Evolutionary conservation across 2,888 invertebrate species (phyloP).

Genomic region (Tyria jacobaeae): DNA sequence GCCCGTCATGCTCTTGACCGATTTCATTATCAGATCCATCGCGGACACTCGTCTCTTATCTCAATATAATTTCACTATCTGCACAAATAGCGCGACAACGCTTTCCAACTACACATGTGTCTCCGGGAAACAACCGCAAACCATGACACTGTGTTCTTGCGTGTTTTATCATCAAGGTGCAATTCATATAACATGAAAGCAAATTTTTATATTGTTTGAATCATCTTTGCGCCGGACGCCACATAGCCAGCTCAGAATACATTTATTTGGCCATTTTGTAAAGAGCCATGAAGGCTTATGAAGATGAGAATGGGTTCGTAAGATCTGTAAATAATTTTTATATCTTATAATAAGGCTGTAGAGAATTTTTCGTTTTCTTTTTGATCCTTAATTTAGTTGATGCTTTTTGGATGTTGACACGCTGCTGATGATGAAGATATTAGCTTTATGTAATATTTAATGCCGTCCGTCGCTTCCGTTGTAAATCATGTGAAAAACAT

Average conservation of each 20-base stretch:
- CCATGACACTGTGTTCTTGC: conserved; percentile 27
- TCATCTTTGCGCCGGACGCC: conserved; percentile 15
- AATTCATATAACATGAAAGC: conserved; percentile 20
- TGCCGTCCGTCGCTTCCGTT: no score
- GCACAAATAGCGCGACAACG: conserved; percentile 31
- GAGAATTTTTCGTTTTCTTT: no score
- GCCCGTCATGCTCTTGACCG: conserved; percentile 32
- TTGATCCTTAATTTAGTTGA: no score
- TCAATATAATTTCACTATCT: conserved; percentile 51
- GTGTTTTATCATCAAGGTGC: conserved; percentile 20
- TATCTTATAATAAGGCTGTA: no score
- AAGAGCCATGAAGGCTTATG: conserved; percentile 39
- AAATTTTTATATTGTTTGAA: conserved; percentile 26
- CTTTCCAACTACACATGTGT: conserved; percentile 39
- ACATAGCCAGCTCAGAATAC: conserved; percentile 8
- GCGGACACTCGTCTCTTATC: conserved; percentile 52
- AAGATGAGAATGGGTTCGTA: conserved; percentile 47
- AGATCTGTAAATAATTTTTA: no score
- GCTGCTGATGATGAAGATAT: no score
- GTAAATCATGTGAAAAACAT: no score
- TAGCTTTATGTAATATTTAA: no score
- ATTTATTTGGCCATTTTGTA: conserved; percentile 11
- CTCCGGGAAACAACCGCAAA: conserved; percentile 2
- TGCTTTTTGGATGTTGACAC: no score
- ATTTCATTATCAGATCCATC: conserved; percentile 43